Evolutionary conservation across 1,140 invertebrate genomes (phyloP).

Genomic region (Orius insidiosus): DNA sequence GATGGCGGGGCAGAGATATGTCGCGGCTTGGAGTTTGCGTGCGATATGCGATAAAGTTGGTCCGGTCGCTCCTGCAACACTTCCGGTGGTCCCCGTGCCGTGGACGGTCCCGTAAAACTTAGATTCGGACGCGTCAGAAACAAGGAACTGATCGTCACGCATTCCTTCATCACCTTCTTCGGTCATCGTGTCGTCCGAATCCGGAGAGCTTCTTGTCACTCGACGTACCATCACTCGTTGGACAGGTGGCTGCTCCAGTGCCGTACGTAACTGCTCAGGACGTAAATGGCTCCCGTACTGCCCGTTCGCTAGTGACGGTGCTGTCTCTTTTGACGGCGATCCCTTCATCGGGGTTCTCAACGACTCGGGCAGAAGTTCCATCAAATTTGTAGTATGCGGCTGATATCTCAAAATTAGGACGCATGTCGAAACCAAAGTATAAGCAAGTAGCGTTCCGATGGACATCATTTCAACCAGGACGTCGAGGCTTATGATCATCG

Average conservation of each 20-base stretch:
- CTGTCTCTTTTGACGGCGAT: conserved; percentile 42
- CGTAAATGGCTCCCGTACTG: conserved; percentile 38
- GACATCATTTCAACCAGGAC: conserved; percentile 92
- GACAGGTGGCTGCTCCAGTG: conserved; percentile 7
- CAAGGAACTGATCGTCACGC: conserved; percentile 66
- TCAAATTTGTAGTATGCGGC: conserved; percentile 66
- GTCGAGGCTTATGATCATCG: conserved; percentile 62
- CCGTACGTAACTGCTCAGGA: conserved; percentile 31
- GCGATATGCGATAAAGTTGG: conserved; percentile 39
- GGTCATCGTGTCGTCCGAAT: conserved; percentile 64
- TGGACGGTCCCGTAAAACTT: conserved; percentile 58
- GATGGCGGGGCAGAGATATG: conserved; percentile 39
- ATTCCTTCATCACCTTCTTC: conserved; percentile 59
- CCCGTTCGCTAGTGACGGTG: neutral
- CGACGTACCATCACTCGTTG: conserved; percentile 42
- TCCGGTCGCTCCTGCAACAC: conserved; percentile 28
- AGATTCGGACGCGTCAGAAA: conserved; percentile 66
- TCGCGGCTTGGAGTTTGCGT: conserved; percentile 30
- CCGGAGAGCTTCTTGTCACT: conserved; percentile 55
- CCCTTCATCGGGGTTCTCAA: conserved; percentile 58
- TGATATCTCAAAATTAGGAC: conserved; percentile 82
- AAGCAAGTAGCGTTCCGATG: conserved; percentile 78
- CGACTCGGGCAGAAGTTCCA: conserved; percentile 70
- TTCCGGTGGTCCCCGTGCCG: conserved; percentile 24
- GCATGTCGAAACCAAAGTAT: conserved; percentile 78